Conservation (phyloP, 64 coral and sea anemone genomes). For the Porites lutea region DNA sequence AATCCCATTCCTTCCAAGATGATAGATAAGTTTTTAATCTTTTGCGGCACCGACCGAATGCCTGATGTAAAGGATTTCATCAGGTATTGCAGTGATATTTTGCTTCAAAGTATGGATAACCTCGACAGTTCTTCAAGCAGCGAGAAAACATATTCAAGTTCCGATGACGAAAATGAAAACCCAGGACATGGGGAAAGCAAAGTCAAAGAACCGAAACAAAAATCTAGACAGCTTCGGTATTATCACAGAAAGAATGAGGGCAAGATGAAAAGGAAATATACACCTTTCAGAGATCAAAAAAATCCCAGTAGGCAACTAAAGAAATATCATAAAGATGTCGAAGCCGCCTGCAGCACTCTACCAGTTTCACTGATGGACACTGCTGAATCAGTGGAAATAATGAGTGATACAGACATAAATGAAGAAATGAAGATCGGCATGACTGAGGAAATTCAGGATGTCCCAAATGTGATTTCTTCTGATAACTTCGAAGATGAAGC, state of each 20-base stretch:
- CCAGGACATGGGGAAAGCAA: conserved; percentile 10
- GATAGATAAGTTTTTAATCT: conserved; percentile 51
- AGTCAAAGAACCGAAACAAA: conserved; percentile 19
- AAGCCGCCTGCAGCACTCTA: conserved; percentile 13
- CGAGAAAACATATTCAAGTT: conserved; percentile 40
- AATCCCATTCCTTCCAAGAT: conserved; percentile 31
- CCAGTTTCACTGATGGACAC: background rate
- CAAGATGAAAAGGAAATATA: conserved; percentile 67
- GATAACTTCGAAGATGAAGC: conserved; percentile 22
- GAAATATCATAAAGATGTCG: conserved; percentile 23
- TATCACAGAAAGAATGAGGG: conserved; percentile 41
- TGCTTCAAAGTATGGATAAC: conserved; percentile 21
- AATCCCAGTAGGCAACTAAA: conserved; percentile 63
- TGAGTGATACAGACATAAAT: background rate
- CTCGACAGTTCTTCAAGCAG: conserved; percentile 39
- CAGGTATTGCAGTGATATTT: background rate
- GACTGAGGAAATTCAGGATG: background rate
- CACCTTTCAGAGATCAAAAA: conserved; percentile 41
- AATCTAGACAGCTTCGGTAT: conserved; percentile 56
- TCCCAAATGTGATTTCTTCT: background rate
- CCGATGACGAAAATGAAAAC: conserved; percentile 49
- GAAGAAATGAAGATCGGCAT: conserved; percentile 7
- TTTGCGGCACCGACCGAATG: conserved; percentile 5
- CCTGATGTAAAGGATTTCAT: conserved; percentile 7
- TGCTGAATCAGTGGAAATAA: conserved; percentile 24